Evolutionary conservation across 2,888 invertebrate genomes (phyloP).

Genomic region (Leucophenga maculata): DNA sequence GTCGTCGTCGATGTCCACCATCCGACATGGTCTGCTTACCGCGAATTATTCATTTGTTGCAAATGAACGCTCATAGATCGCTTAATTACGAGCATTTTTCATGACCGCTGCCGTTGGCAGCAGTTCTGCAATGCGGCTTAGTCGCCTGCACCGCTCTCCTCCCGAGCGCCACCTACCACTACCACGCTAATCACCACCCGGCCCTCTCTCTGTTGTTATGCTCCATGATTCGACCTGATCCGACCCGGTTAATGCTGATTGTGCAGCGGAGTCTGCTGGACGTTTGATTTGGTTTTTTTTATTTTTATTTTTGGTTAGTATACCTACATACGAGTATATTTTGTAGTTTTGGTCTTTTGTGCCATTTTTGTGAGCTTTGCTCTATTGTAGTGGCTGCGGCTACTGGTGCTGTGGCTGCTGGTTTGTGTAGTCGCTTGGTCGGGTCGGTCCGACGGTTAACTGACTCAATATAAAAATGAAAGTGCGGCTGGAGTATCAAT

Average conservation of each 20-base stretch:
- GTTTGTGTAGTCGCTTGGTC: slow-evolving; percentile 10
- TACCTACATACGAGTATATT: background rate
- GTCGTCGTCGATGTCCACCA: background rate
- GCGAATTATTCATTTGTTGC: slow-evolving; percentile 6
- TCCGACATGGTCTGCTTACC: background rate
- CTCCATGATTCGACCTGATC: too few relatives aligned
- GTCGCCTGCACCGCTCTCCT: too few relatives aligned
- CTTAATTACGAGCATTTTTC: slow-evolving; percentile 8
- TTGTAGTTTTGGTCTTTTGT: background rate
- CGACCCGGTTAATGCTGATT: background rate
- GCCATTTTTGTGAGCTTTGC: background rate
- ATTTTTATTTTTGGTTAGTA: slow-evolving; percentile 1
- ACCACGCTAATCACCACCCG: too few relatives aligned
- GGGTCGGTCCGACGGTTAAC: too few relatives aligned
- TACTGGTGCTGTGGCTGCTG: background rate
- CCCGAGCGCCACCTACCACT: too few relatives aligned
- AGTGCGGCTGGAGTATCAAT: slow-evolving; percentile 10
- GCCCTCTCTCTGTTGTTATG: too few relatives aligned
- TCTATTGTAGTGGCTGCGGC: too few relatives aligned
- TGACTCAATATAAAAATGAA: slow-evolving; percentile 9
- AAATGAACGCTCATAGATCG: slow-evolving; percentile 6
- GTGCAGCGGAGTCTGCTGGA: background rate
- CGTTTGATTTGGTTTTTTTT: background rate
- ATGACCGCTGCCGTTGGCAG: background rate
- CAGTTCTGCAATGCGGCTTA: background rate